Base-by-base conservation (phyloP, 1,140 invertebrate species). In the Caerostris extrusa region DNA sequence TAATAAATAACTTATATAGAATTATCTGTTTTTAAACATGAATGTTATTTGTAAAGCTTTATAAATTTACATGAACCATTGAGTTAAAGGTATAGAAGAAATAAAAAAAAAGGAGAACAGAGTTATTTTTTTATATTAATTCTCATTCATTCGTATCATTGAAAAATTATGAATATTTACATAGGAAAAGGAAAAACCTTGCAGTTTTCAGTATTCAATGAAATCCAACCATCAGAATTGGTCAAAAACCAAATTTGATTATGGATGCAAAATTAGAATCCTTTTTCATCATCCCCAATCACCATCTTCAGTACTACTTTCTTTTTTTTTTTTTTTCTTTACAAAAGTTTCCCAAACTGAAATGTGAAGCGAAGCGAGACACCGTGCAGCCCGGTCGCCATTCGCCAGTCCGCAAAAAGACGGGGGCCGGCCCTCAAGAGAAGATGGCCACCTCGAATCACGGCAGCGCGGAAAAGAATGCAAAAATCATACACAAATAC, bases 401-500 rank as follows among this genome's bases (percentile, higher is more conserved):
- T 77, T 77, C 19, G 71, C 6, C 71, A 77, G 34, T 77, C 34
- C 19, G 10, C 50, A 67, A 34, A n/a, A 12, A 50, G 19, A 77
- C 34, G 71, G 71, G 71, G 71, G 71, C 71, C 34, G 71, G 19
- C 71, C 34, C 34, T 53, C 10, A 7, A 34, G 61, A 50, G 34
- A 50, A 5, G 71, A 19, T 77, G 12, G 71, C 71, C 71, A 77
- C 71, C 71, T 34, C 53, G 50, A 77, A 77, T 53, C 8, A 7
- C 57, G 56, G 57, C 56, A 55, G 55, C 82, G 57, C 82, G 82
- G 57, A 10, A 58, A 57, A 85, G 83, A 85, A 85, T 85, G 83
- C 56, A 60, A 60, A 83, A 92, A 82, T 67, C 53, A 81, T 85
- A 92, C 77, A 85, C 77, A 92, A 92, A 92, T 85, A 92, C 82